A percentile compares a stretch with the other conserved stretches of the same genome.
phyloP scores from a whole-genome alignment of 2,888 invertebrate species.

The Melanophora roralis region DNA sequence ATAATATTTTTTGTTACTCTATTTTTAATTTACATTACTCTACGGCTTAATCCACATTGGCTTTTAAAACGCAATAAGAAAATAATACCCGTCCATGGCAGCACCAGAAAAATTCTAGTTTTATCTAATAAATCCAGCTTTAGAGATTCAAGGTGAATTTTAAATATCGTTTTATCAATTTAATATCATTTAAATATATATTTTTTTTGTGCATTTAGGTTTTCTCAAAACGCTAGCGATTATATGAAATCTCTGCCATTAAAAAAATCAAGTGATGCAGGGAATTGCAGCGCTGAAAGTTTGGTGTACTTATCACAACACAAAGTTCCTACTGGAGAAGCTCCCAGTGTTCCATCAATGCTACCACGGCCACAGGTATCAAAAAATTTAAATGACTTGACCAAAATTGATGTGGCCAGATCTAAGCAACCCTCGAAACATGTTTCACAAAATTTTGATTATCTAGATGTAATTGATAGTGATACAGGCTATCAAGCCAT shows the following conservation, averaged over 20 bases:
- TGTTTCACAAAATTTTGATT: neutral
- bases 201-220: no score
- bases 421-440: neutral
- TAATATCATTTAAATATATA: neutral
- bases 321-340: neutral
- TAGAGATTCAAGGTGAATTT: neutral
- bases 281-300: neutral
- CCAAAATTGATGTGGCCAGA: neutral
- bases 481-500: constrained; percentile 22
- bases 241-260: neutral
- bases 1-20: neutral
- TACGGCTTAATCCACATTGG: constrained; percentile 6
- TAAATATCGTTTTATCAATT: no score
- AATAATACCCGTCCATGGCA: neutral
- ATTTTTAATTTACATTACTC: neutral
- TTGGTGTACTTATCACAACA: neutral
- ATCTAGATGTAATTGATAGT: neutral
- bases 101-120: neutral
- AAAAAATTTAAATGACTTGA: neutral
- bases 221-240: neutral
- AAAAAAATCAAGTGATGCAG: neutral
- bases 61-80: neutral
- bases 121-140: neutral
- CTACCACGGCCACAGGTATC: neutral
- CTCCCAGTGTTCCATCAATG: neutral